These are phyloP conservation scores for Galeopterus variegatus DNA, from an alignment of 2,113 vertebrate species.

Conservation along the genomic window DNA sequence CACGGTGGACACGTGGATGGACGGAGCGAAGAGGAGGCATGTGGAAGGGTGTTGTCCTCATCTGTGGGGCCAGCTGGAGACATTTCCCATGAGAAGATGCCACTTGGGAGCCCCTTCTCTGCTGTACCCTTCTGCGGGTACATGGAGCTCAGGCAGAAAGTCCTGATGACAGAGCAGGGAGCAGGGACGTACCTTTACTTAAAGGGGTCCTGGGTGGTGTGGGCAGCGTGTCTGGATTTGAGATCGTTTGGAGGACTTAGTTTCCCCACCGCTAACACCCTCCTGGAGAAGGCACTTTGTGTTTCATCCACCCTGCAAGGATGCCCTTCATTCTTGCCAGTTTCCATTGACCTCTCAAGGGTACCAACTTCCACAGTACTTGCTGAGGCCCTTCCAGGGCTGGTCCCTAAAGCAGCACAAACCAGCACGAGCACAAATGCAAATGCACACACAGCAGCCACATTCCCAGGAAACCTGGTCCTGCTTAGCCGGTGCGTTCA, in stretches of 20 bases:
- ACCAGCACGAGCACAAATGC: rapidly evolving
- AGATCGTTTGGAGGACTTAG: neutral
- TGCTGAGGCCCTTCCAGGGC: neutral
- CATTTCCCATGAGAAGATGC: rapidly evolving
- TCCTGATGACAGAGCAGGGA: neutral
- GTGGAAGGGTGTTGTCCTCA: rapidly evolving
- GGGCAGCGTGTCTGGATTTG: neutral
- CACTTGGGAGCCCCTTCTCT: neutral
- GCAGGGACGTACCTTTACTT: rapidly evolving
- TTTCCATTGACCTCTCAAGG: rapidly evolving
- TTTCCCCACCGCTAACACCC: rapidly evolving
- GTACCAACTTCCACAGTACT: rapidly evolving
- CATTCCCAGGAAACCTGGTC: rapidly evolving
- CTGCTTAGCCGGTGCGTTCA: too few species aligned
- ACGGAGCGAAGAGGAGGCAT: rapidly evolving
- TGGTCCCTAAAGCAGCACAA: neutral
- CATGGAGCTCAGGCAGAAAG: rapidly evolving
- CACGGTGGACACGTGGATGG: rapidly evolving
- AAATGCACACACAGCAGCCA: rapidly evolving
- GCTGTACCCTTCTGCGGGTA: rapidly evolving
- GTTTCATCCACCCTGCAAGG: rapidly evolving
- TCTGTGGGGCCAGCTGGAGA: neutral
- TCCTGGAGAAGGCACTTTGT: neutral
- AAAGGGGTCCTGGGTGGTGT: rapidly evolving
- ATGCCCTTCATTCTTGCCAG: neutral